Base-by-base conservation (phyloP, 2,797 vertebrate genomes). In the Gymnothorax javanicus region DNA sequence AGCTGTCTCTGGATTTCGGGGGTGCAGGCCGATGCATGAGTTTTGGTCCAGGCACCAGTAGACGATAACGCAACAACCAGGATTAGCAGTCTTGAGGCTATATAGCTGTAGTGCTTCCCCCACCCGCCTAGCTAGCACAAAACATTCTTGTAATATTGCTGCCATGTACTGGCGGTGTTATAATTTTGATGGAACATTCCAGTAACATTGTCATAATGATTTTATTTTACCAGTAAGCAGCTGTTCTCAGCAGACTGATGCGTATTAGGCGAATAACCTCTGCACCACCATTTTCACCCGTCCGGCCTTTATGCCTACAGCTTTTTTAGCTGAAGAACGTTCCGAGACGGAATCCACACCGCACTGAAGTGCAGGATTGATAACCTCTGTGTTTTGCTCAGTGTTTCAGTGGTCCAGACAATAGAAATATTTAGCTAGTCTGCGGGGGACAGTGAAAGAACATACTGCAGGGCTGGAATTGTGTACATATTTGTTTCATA, bases 361-460 rank as follows among this genome's bases (percentile, higher is more conserved):
- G 86, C 77, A 87, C 71, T 8, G 43, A 25, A 84, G 23, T 7
- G 17, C 82, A 8, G 85, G 88, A 94, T 95, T 91, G 89, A 94
- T 94, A 91, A 86, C 84, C 90, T 91, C 91, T 90, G 88, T 91
- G 91, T 91, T 91, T 91, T 93, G 93, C 91, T 94, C 94, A 93
- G 94, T 92, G 94, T 95, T 93, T 93, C 94, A 93, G 92, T 94
- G 92, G 94, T 94, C 94, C 94, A 95, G 94, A 91, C 93, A 94
- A 90, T 54, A 58, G 92, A 93, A 93, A 95, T 94, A 93, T 94
- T 93, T 92, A 93, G 94, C 93, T 84, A 92, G 89, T 90, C 92
- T 23, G 13, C 33, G 17, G 27, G 15, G 25, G n/a, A 77, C 12
- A 11, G 11, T 20, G 1, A 5, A 6, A 69, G 33, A 69, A 25